Evolutionary conservation across 2,113 vertebrate genomes (phyloP), one percentile per base, ranked within the genome.

Genomic region (Neofelis nebulosa): DNA sequence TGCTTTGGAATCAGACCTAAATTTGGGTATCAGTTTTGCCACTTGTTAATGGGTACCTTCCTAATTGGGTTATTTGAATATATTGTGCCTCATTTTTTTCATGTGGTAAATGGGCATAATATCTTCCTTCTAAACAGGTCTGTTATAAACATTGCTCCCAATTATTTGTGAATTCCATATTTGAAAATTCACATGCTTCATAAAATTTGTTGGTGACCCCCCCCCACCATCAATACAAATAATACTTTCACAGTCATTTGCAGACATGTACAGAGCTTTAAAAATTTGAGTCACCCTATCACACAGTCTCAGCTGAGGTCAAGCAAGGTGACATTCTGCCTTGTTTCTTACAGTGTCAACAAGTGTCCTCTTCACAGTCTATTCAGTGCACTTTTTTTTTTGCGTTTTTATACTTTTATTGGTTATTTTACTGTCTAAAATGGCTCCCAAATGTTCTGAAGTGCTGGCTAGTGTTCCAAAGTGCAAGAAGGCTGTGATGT

Each of bases 1-100:
- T 80, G 14, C 38, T 92, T 94, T 82, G 36, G 80, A 94, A 80
- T 76, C 74, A 89, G 63, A 79, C 18, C 45, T 78, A 73, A 92
- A 57, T 63, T 10, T 74, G 69, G 68, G 38, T 73, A 18, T 80
- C 25, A 36, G 33, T 16, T 93, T 66, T 94, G 89, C 25, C 4
- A 21, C 23, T 78, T 87, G 21, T 50, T 79, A 95, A 68, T 16
- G 4, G 25, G 4, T 57, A 69, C 4, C 25, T 80, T 96, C 74
- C 19, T 65, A 91, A 93, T 41, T 15, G 7, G 16, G 6, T 85
- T 94, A 68, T 74, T 96, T 96, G 93, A 83, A 74, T 93, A 3
- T 63, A 66, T 38, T 27, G 13, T 82, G 38, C 11, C 9, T 92
- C 36, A 66, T 3, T 94, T 87, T 90, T 10, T 8, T 81, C 31